Evolutionary conservation across 2,888 invertebrate genomes (phyloP).

Genomic region (Lapara coniferarum): DNA sequence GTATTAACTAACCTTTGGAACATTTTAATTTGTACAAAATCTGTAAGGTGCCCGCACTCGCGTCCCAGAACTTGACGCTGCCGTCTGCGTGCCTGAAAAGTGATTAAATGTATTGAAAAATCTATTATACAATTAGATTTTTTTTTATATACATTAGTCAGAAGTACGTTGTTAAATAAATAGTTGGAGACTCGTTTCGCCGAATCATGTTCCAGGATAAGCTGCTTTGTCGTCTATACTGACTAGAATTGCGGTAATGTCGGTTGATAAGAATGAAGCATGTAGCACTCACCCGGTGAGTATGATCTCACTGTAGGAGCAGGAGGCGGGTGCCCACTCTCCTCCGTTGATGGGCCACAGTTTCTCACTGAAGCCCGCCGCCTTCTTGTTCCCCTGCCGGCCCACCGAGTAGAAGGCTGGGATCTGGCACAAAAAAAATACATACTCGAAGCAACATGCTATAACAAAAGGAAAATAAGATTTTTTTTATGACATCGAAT

Average conservation of each 20-base stretch:
- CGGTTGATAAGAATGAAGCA: no score
- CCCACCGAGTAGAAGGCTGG: slow-evolving; percentile 99
- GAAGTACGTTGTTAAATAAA: no score
- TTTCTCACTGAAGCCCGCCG: slow-evolving; percentile 93
- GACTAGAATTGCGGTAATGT: no score
- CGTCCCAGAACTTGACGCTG: slow-evolving; percentile 99
- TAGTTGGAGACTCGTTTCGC: no score
- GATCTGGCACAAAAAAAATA: slow-evolving; percentile 58
- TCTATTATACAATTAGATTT: no score
- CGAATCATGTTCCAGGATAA: no score
- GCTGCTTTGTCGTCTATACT: no score
- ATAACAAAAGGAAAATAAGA: no score
- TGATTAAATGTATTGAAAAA: background rate
- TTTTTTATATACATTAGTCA: no score
- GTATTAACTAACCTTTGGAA: slow-evolving; percentile 86
- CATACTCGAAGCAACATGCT: background rate
- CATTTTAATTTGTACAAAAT: slow-evolving; percentile 99
- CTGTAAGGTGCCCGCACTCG: slow-evolving; percentile 97
- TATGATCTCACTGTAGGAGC: slow-evolving; percentile 98
- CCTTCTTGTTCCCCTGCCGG: slow-evolving; percentile 88
- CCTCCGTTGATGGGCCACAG: slow-evolving; percentile 99
- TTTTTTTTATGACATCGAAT: no score
- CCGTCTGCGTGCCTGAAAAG: slow-evolving; percentile 97
- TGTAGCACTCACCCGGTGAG: slow-evolving; percentile 92
- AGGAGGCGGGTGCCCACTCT: slow-evolving; percentile 97